phyloP scores from a whole-genome alignment of 2,113 vertebrate genomes.

The Silurus glanis region DNA sequence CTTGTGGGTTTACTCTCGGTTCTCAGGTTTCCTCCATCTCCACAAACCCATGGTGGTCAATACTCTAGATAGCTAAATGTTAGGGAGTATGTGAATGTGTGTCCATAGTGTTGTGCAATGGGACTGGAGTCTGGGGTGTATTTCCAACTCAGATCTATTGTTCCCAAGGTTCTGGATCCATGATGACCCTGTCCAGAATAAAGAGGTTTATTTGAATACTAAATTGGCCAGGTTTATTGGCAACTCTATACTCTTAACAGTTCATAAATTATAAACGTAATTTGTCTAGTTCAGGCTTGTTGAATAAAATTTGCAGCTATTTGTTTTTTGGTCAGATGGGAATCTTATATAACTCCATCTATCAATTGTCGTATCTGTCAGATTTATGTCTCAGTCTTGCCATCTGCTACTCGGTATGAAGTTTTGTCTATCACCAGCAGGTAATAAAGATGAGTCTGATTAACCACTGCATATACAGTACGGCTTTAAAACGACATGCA shows the following conservation, averaged over 20 bases:
- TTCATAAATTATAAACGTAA: conserved; percentile 23
- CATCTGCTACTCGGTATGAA: conserved; percentile 74
- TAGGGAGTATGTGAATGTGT: background rate
- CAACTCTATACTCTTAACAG: background rate
- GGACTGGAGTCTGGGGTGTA: background rate
- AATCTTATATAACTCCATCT: conserved; percentile 51
- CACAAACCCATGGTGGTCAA: background rate
- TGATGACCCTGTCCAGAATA: background rate
- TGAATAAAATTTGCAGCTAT: conserved; percentile 53
- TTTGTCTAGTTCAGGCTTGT: conserved; percentile 32
- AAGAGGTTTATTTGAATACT: background rate
- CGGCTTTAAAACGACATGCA: conserved; percentile 67
- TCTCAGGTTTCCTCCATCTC: background rate
- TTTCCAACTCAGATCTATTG: background rate
- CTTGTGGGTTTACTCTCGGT: background rate
- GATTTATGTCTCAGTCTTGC: conserved; percentile 70
- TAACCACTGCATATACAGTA: conserved; percentile 70
- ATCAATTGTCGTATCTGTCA: conserved; percentile 68
- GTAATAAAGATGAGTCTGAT: conserved; percentile 72
- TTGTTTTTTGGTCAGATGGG: conserved; percentile 57
- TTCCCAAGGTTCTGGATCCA: background rate
- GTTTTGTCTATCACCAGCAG: conserved; percentile 74
- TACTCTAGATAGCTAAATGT: background rate
- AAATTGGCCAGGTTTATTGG: background rate
- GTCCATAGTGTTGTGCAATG: background rate